A percentile compares a stretch with the other conserved stretches of the same genome.
phyloP scores from a whole-genome alignment of 2,113 vertebrate species.

The Trogon melanurus region DNA sequence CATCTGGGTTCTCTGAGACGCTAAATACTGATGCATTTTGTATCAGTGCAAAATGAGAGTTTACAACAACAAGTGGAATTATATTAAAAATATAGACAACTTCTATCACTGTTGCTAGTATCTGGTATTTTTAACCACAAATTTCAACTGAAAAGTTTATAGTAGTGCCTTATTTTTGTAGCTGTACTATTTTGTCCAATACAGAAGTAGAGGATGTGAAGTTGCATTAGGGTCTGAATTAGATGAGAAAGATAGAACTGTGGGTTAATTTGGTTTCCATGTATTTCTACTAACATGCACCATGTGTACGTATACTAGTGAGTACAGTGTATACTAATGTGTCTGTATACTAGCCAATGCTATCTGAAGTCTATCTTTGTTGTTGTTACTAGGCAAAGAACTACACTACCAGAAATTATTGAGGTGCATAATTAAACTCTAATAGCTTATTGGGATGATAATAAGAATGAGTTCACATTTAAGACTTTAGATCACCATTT shows the following conservation, averaged over 20 bases:
- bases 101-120: neutral
- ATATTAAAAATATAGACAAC: neutral
- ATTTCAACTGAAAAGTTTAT: neutral
- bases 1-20: neutral
- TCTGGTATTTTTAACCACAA: neutral
- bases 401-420: neutral
- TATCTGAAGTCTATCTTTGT: neutral
- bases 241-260: neutral
- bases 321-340: neutral
- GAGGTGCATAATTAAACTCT: neutral
- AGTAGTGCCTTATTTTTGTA: neutral
- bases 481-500: neutral
- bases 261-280: neutral
- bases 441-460: neutral
- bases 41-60: neutral
- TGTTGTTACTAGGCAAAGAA: neutral
- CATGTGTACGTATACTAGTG: neutral
- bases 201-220: neutral
- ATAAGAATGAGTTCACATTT: neutral
- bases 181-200: neutral
- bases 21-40: neutral
- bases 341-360: neutral
- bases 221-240: neutral
- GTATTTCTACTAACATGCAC: neutral
- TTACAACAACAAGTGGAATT: neutral